Conservation (phyloP, 2,888 invertebrate species). For the Stenichneumon culpator region DNA sequence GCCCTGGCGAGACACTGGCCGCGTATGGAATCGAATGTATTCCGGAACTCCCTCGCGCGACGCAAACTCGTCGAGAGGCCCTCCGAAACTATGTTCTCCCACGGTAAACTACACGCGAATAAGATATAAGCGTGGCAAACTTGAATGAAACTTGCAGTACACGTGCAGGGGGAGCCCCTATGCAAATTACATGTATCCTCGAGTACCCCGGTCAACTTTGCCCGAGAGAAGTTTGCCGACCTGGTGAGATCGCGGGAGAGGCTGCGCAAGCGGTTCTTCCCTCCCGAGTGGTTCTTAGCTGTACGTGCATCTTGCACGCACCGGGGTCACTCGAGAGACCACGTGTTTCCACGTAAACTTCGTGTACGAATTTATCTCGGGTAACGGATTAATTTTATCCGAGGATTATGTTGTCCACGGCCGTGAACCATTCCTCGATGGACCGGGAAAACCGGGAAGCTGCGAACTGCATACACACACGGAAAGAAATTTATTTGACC, state of each 20-base stretch:
- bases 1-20: background rate
- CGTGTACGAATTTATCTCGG: background rate
- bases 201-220: constrained; percentile 51
- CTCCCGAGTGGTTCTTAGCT: constrained; percentile 1
- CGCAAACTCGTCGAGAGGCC: constrained; percentile 37
- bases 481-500: no score
- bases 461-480: background rate
- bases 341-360: constrained; percentile 1
- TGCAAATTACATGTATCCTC: constrained; percentile 57
- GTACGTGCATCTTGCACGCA: background rate
- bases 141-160: constrained; percentile 55
- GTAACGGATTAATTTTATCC: background rate
- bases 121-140: constrained; percentile 42
- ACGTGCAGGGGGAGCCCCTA: constrained; percentile 36
- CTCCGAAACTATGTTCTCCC: constrained; percentile 42
- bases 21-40: constrained; percentile 5
- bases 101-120: background rate
- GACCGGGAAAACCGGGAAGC: background rate
- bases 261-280: background rate
- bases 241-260: constrained; percentile 45
- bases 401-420: background rate
- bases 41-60: background rate
- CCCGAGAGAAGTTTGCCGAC: constrained; percentile 46
- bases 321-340: constrained; percentile 8
- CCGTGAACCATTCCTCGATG: background rate